Percentiles rank a stretch among this genome's conserved stretches.
Evolutionary conservation across 1,140 invertebrate genomes (phyloP).

Genomic region (Condylostylus longicornis): DNA sequence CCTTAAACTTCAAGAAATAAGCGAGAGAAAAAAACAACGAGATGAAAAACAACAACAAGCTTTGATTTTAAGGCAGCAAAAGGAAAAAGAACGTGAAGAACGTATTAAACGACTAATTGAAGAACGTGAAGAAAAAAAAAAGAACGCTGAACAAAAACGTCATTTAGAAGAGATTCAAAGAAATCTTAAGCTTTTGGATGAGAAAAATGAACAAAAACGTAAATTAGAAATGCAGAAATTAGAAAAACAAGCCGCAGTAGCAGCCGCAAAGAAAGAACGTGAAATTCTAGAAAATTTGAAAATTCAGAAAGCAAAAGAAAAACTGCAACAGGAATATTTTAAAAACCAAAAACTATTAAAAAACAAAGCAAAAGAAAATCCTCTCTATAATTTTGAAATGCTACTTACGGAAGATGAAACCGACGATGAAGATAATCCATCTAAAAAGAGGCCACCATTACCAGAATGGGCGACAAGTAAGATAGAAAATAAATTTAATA

Average conservation of each 20-base stretch:
- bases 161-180: slow-evolving; percentile 37
- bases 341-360: slow-evolving; percentile 13
- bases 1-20: slow-evolving; percentile 11
- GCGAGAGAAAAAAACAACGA: slow-evolving; percentile 38
- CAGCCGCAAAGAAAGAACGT: slow-evolving; percentile 19
- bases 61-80: slow-evolving; percentile 38
- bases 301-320: slow-evolving; percentile 14
- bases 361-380: slow-evolving; percentile 11
- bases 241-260: slow-evolving; percentile 29
- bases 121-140: slow-evolving; percentile 37
- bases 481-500: slow-evolving; percentile 4
- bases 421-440: slow-evolving; percentile 37
- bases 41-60: slow-evolving; percentile 43
- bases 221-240: slow-evolving; percentile 27
- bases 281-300: slow-evolving; percentile 23
- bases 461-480: slow-evolving; percentile 39
- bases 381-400: slow-evolving; percentile 30
- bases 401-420: slow-evolving; percentile 38
- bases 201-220: slow-evolving; percentile 25
- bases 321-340: slow-evolving; percentile 7
- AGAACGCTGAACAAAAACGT: slow-evolving; percentile 37
- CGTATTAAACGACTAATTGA: slow-evolving; percentile 37
- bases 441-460: slow-evolving; percentile 33
- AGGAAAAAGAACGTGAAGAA: slow-evolving; percentile 36
- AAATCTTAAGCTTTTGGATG: slow-evolving; percentile 32